Conservation (phyloP, 1,140 invertebrate species). For the Macrobrachium rosenbergii region DNA sequence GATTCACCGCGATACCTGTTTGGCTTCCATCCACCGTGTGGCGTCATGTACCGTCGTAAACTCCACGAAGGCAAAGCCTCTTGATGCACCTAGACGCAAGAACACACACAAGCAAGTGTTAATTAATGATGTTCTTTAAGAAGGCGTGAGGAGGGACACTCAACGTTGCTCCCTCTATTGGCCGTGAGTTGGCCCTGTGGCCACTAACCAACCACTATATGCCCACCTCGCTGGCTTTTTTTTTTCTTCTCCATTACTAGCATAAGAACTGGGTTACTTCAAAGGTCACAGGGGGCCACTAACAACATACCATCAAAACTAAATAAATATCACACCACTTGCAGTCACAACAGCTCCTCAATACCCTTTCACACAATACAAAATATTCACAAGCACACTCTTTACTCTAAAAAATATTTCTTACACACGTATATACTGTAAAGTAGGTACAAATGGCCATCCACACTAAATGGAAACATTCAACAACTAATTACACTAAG, state of each 20-base stretch:
- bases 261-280: not conserved
- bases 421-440: too few species aligned
- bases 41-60: conserved; percentile 91
- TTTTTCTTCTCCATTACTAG: too few species aligned
- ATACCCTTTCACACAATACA: conserved; percentile 27
- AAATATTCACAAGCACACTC: conserved; percentile 43
- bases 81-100: conserved; percentile 82
- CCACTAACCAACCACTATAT: conserved; percentile 58
- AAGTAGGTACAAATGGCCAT: too few species aligned
- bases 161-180: conserved; percentile 61
- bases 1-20: conserved; percentile 80
- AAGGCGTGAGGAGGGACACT: conserved; percentile 60
- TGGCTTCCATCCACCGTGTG: conserved; percentile 91
- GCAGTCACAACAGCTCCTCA: conserved; percentile 30
- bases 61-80: conserved; percentile 96
- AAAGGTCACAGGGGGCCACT: conserved; percentile 58
- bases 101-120: conserved; percentile 69
- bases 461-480: not conserved
- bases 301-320: conserved; percentile 31
- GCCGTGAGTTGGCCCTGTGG: conserved; percentile 62
- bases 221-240: conserved; percentile 50
- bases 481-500: conserved; percentile 24
- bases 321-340: conserved; percentile 39
- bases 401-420: too few species aligned
- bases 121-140: conserved; percentile 65